phyloP scores from a whole-genome alignment of 1,140 invertebrate species.

The Vanessa atalanta region DNA sequence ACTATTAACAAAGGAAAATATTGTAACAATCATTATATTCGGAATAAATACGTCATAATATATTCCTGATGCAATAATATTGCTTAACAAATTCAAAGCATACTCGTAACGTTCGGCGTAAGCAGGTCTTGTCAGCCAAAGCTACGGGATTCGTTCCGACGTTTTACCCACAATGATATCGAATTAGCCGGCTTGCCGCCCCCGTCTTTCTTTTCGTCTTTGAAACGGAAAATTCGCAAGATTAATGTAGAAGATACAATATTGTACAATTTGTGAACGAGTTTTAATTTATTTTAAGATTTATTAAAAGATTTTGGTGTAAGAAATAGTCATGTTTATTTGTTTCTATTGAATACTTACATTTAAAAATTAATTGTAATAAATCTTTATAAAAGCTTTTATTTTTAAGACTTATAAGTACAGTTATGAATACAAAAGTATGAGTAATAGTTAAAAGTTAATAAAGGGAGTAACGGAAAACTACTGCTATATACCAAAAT shows the following conservation, averaged over 20 bases:
- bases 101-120: constrained; percentile 8
- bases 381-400: too few relatives aligned
- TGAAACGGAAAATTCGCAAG: constrained; percentile 56
- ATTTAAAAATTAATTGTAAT: too few relatives aligned
- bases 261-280: constrained; percentile 30
- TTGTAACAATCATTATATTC: too few relatives aligned
- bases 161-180: constrained; percentile 62
- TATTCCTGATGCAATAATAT: not conserved
- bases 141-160: constrained; percentile 50
- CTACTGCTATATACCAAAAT: too few relatives aligned
- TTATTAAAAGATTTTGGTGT: not conserved
- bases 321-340: not conserved
- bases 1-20: too few relatives aligned
- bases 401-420: too few relatives aligned
- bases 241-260: constrained; percentile 55
- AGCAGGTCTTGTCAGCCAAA: constrained; percentile 25
- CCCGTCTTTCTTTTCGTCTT: constrained; percentile 50
- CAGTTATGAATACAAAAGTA: too few relatives aligned
- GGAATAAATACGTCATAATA: too few relatives aligned
- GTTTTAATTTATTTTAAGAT: not conserved
- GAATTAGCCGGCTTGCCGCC: constrained; percentile 61
- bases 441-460: too few relatives aligned
- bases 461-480: too few relatives aligned
- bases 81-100: not conserved
- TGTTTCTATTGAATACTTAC: not conserved